phyloP scores from a whole-genome alignment of 2,888 invertebrate species.

The Phalera bucephala region DNA sequence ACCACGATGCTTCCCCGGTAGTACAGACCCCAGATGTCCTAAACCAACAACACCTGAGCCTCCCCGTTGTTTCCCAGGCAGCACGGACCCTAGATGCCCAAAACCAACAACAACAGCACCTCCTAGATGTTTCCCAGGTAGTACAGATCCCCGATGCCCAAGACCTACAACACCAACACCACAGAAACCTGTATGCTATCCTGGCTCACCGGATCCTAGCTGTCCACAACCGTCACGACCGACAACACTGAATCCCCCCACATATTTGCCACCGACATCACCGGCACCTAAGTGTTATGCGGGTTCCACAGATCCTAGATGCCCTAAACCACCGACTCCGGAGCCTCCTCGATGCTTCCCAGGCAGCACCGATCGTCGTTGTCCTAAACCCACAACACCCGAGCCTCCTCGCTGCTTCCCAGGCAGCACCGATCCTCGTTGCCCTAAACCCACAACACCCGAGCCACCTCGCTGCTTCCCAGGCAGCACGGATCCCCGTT shows the following conservation, averaged over 20 bases:
- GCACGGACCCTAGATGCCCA: constrained; percentile 41
- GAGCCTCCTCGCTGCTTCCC: constrained; percentile 32
- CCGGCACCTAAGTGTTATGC: constrained; percentile 31
- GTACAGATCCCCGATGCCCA: constrained; percentile 35
- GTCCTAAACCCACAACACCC: constrained; percentile 45
- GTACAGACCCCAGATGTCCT: constrained; percentile 30
- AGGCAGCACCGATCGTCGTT: constrained; percentile 42
- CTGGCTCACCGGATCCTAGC: constrained; percentile 42
- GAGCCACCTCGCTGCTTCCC: constrained; percentile 32
- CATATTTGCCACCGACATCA: constrained; percentile 39
- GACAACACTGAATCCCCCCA: constrained; percentile 38
- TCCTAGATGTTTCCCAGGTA: constrained; percentile 36
- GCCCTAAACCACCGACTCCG: constrained; percentile 44
- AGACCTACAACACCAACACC: constrained; percentile 27
- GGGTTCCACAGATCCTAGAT: constrained; percentile 42
- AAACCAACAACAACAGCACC: constrained; percentile 42
- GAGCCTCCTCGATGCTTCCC: constrained; percentile 32
- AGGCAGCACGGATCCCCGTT: constrained; percentile 42
- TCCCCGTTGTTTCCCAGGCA: constrained; percentile 36
- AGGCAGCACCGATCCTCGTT: constrained; percentile 42
- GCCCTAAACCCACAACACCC: constrained; percentile 45
- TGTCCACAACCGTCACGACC: constrained; percentile 45
- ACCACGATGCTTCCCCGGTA: not conserved
- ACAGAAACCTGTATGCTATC: constrained; percentile 32
- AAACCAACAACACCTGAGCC: constrained; percentile 43